Evolutionary conservation across 2,888 invertebrate species (phyloP).

Genomic region (Lacanobia wlatinum): DNA sequence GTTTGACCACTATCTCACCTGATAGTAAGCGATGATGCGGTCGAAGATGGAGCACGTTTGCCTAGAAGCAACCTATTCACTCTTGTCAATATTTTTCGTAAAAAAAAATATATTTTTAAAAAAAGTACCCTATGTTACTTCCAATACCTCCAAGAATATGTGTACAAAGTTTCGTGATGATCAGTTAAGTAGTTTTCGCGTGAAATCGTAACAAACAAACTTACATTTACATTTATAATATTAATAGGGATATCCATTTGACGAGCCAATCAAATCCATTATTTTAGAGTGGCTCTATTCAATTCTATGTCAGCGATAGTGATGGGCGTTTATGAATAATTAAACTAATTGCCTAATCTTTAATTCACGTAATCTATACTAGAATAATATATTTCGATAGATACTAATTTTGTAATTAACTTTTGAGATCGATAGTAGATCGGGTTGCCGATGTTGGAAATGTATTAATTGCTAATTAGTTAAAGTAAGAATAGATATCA

Average conservation of each 20-base stretch:
- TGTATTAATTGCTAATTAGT: background rate
- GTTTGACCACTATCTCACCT: too few species aligned
- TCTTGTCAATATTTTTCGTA: too few species aligned
- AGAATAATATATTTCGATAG: conserved; percentile 31
- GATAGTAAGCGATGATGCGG: too few species aligned
- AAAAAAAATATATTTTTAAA: too few species aligned
- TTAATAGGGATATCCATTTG: conserved; percentile 48
- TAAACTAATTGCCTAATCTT: conserved; percentile 46
- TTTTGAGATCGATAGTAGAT: conserved; percentile 8
- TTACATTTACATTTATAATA: too few species aligned
- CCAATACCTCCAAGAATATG: too few species aligned
- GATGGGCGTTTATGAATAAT: conserved; percentile 60
- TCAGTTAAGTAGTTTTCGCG: too few species aligned
- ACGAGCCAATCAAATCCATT: conserved; percentile 54
- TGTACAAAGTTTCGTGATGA: too few species aligned
- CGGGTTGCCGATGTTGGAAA: background rate
- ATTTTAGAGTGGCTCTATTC: conserved; percentile 41
- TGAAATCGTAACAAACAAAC: too few species aligned
- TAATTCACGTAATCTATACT: conserved; percentile 42
- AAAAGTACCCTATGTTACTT: too few species aligned
- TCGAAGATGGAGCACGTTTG: too few species aligned
- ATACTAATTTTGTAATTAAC: conserved; percentile 49
- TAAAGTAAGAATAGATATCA: background rate
- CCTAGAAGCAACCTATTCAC: too few species aligned
- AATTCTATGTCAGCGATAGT: conserved; percentile 46